Conservation (phyloP, 2,888 invertebrate genomes). For the Sminthurides aquaticus region DNA sequence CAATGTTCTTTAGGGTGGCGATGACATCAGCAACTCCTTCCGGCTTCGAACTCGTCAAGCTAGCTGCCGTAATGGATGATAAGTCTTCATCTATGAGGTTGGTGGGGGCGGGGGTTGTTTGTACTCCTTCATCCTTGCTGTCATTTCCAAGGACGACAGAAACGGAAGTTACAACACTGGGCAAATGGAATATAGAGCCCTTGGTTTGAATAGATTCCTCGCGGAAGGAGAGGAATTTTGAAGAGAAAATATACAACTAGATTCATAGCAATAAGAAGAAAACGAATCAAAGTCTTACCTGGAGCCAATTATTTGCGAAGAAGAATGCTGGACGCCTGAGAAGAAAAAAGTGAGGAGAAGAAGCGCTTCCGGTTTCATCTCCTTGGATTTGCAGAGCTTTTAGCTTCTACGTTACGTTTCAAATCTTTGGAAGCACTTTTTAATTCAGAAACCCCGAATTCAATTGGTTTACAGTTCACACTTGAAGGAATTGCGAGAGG, state of each 20-base stretch:
- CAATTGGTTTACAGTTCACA: too few species aligned
- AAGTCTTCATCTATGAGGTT: constrained; percentile 10
- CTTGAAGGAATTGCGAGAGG: too few species aligned
- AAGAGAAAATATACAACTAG: too few species aligned
- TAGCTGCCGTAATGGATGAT: constrained; percentile 45
- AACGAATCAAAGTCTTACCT: constrained; percentile 8
- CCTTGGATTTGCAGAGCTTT: too few species aligned
- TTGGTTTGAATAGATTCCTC: too few species aligned
- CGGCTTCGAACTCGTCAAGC: constrained; percentile 48
- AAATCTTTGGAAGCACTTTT: too few species aligned
- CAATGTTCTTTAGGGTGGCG: constrained; percentile 41
- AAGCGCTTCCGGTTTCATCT: not conserved
- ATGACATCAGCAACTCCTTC: constrained; percentile 38
- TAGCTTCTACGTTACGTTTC: too few species aligned
- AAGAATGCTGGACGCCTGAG: not conserved
- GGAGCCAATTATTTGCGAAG: constrained; percentile 19
- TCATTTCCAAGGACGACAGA: constrained; percentile 49
- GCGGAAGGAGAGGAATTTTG: too few species aligned
- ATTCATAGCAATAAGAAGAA: not conserved
- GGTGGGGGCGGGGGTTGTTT: constrained; percentile 20
- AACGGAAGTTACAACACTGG: constrained; percentile 59
- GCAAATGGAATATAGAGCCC: constrained; percentile 43
- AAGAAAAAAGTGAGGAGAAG: not conserved
- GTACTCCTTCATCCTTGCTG: constrained; percentile 21
- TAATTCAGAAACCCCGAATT: too few species aligned